phyloP scores from a whole-genome alignment of 2,888 invertebrate genomes.

The Sesia apiformis region DNA sequence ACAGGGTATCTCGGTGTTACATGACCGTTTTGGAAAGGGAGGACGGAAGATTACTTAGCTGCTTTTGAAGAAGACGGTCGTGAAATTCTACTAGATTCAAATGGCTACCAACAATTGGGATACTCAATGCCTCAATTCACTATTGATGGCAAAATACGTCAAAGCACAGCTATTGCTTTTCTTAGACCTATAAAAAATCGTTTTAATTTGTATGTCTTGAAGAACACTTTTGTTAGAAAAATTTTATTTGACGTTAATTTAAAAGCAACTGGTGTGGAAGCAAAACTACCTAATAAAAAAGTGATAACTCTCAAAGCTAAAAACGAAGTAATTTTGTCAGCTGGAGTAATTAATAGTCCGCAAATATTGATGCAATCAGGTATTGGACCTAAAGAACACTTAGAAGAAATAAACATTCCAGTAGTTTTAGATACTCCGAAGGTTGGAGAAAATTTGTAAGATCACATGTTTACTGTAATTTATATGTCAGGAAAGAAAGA shows the following conservation, averaged over 20 bases:
- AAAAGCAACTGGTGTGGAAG: slow-evolving; percentile 5
- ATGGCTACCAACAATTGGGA: slow-evolving; percentile 6
- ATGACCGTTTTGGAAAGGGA: neutral
- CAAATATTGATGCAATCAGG: slow-evolving; percentile 8
- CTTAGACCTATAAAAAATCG: slow-evolving; percentile 3
- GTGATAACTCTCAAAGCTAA: neutral
- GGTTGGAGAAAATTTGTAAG: slow-evolving; percentile 7
- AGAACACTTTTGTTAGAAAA: slow-evolving; percentile 1
- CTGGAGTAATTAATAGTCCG: slow-evolving; percentile 4
- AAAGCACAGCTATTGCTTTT: slow-evolving; percentile 5
- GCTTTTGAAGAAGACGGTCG: neutral
- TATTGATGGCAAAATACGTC: slow-evolving; percentile 2
- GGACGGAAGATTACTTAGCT: neutral
- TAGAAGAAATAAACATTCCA: slow-evolving; percentile 1
- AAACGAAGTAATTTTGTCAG: slow-evolving; percentile 7
- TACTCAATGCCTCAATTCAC: slow-evolving; percentile 6
- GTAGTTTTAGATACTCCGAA: slow-evolving; percentile 5
- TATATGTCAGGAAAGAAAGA: slow-evolving; percentile 4
- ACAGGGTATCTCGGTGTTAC: slow-evolving; percentile 57
- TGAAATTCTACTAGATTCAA: slow-evolving; percentile 1
- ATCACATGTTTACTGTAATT: slow-evolving; percentile 1
- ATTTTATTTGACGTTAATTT: slow-evolving; percentile 1
- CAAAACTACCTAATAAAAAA: slow-evolving; percentile 2
- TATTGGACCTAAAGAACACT: slow-evolving; percentile 5
- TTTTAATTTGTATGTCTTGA: slow-evolving; percentile 4